These are phyloP conservation scores for Laticauda laticaudata DNA, from an alignment of 2,113 vertebrate species.

Conservation along the genomic window DNA sequence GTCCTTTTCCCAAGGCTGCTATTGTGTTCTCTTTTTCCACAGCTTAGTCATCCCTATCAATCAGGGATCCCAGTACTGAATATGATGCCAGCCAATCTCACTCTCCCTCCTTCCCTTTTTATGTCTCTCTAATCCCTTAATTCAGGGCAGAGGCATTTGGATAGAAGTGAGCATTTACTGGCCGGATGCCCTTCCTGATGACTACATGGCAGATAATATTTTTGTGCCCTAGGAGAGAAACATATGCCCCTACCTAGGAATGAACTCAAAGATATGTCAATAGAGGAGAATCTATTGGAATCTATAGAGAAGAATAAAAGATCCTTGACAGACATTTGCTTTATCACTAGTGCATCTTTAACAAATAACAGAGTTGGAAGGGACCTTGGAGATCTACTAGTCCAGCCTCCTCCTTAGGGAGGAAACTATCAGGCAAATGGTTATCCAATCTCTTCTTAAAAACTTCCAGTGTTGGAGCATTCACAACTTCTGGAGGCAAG, in stretches of 20 bases:
- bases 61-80: not conserved
- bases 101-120: not conserved
- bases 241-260: too few species aligned
- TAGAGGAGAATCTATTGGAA: too few species aligned
- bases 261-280: not conserved
- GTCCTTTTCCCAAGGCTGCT: not conserved
- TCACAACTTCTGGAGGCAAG: too few species aligned
- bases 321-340: not conserved
- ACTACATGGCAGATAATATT: not conserved
- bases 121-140: not conserved
- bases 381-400: too few species aligned
- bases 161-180: not conserved
- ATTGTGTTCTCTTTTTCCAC: not conserved
- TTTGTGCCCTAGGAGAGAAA: not conserved
- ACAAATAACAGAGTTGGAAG: too few species aligned
- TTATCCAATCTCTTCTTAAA: too few species aligned
- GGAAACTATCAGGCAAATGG: too few species aligned
- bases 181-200: not conserved
- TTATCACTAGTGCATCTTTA: not conserved
- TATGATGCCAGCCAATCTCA: not conserved
- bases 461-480: too few species aligned
- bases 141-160: not conserved
- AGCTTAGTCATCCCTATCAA: not conserved
- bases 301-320: too few species aligned
- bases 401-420: too few species aligned